Conservation (phyloP, 1,140 invertebrate genomes). For the Pristionchus pacificus region DNA sequence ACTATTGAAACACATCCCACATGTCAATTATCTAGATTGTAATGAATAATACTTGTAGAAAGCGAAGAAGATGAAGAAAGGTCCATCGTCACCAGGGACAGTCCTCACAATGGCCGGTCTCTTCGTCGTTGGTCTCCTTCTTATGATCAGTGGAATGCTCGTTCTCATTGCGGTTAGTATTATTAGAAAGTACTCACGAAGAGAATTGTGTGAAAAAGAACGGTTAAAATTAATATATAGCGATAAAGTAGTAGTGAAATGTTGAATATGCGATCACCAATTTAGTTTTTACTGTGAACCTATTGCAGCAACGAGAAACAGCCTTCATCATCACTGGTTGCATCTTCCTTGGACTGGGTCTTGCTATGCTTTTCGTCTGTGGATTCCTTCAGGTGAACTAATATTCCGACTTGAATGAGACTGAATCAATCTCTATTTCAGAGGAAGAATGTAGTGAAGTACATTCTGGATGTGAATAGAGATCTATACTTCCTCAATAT, state of each 20-base stretch:
- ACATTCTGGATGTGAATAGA: slow-evolving; percentile 28
- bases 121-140: slow-evolving; percentile 34
- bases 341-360: slow-evolving; percentile 29
- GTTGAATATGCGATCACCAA: not conserved
- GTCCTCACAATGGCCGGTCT: slow-evolving; percentile 35
- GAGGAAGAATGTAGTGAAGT: slow-evolving; percentile 34
- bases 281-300: too few species aligned
- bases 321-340: slow-evolving; percentile 32
- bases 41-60: slow-evolving; percentile 10
- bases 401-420: not conserved
- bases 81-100: slow-evolving; percentile 30
- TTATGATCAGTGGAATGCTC: slow-evolving; percentile 34
- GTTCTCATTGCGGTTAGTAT: slow-evolving; percentile 31
- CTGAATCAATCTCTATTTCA: not conserved
- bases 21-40: not conserved
- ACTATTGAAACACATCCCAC: not conserved
- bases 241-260: not conserved
- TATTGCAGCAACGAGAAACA: slow-evolving; percentile 27
- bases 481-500: slow-evolving; percentile 36
- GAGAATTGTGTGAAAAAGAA: too few species aligned
- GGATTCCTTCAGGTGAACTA: slow-evolving; percentile 16
- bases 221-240: not conserved
- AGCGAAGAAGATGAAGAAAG: slow-evolving; percentile 24
- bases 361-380: slow-evolving; percentile 35
- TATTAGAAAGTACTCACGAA: too few species aligned